Conservation (phyloP, 1,140 invertebrate genomes). For the Brachionus plicatilis region DNA sequence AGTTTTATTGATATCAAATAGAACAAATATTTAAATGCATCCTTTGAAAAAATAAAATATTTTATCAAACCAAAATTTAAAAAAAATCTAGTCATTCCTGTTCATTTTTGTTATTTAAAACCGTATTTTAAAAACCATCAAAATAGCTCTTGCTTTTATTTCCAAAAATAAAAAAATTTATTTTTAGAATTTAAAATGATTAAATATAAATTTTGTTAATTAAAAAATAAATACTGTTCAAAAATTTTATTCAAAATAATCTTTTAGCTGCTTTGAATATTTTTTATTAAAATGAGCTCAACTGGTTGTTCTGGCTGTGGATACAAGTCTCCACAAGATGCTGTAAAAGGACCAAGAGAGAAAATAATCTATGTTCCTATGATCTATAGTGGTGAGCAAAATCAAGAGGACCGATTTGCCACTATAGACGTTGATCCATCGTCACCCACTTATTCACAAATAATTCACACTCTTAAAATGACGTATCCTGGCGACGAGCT, state of each 20-base stretch:
- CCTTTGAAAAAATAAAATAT: background rate
- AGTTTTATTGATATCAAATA: no score
- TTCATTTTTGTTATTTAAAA: background rate
- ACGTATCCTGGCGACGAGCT: slow-evolving; percentile 75
- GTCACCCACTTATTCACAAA: slow-evolving; percentile 77
- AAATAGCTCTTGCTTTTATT: background rate
- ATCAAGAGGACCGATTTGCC: slow-evolving; percentile 73
- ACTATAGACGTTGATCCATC: slow-evolving; percentile 83
- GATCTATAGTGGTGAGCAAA: slow-evolving; percentile 58
- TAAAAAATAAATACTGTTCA: background rate
- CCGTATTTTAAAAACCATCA: background rate
- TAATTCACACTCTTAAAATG: slow-evolving; percentile 76
- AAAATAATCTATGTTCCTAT: slow-evolving; percentile 78
- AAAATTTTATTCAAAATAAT: background rate
- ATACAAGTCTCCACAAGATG: background rate
- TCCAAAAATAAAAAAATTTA: background rate
- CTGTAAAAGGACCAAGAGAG: slow-evolving; percentile 59
- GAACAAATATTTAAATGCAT: no score
- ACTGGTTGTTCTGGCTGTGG: background rate
- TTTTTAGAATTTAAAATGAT: background rate
- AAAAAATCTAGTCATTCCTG: background rate
- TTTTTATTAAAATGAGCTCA: background rate
- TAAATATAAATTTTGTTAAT: background rate
- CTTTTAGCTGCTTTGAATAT: background rate
- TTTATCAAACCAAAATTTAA: background rate